Conservation (phyloP, 1,140 invertebrate genomes). For the Tenebrio molitor region DNA sequence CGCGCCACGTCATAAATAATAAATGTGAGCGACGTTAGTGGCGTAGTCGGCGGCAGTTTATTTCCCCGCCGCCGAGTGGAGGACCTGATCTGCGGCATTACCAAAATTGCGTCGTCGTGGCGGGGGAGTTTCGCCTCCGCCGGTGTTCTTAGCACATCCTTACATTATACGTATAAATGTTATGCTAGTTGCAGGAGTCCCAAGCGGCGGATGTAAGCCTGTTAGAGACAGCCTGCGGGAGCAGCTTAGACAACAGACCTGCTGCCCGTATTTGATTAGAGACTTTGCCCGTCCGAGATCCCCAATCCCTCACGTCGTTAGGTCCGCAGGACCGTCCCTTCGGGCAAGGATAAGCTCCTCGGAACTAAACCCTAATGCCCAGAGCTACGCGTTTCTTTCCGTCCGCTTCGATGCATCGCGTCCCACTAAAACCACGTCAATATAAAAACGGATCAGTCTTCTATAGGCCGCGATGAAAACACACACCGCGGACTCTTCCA, state of each 20-base stretch:
- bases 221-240: constrained; percentile 50
- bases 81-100: constrained; percentile 9
- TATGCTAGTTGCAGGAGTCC: constrained; percentile 49
- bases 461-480: constrained; percentile 28
- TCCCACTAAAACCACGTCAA: constrained; percentile 45
- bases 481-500: not conserved
- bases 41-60: not conserved
- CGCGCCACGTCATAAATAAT: not conserved
- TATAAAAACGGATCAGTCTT: constrained; percentile 46
- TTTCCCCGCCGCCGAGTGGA: not conserved
- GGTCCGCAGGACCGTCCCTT: constrained; percentile 40
- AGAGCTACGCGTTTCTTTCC: constrained; percentile 26
- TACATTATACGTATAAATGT: constrained; percentile 47
- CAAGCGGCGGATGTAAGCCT: constrained; percentile 46
- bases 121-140: not conserved
- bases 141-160: constrained; percentile 32
- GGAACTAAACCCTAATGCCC: constrained; percentile 36
- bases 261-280: constrained; percentile 57
- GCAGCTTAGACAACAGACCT: constrained; percentile 55
- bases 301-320: constrained; percentile 57
- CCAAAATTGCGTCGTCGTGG: constrained; percentile 6
- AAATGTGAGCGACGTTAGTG: not conserved
- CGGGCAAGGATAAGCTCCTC: constrained; percentile 41
- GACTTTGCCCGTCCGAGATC: constrained; percentile 50
- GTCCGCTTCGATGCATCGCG: constrained; percentile 10